These are phyloP conservation scores for Rhingia campestris DNA, from an alignment of 2,888 invertebrate species.

Conservation along the genomic window DNA sequence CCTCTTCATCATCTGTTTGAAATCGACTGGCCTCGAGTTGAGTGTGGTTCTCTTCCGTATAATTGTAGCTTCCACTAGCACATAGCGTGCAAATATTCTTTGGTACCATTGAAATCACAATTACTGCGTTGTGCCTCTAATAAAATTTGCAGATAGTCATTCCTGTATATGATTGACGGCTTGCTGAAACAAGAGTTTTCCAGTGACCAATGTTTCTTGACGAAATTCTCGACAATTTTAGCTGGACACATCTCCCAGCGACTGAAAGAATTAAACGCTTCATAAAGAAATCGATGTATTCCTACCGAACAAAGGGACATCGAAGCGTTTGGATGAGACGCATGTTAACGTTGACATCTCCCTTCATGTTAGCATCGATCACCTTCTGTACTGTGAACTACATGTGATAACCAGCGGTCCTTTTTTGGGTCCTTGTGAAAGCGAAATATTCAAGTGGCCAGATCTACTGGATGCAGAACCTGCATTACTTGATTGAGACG, in stretches of 20 bases:
- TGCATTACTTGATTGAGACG: constrained; percentile 84
- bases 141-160: constrained; percentile 79
- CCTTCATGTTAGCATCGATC: constrained; percentile 73
- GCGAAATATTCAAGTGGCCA: constrained; percentile 85
- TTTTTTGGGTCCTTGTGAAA: constrained; percentile 79
- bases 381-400: constrained; percentile 76
- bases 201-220: constrained; percentile 77
- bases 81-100: constrained; percentile 75
- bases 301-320: constrained; percentile 79
- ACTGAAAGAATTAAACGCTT: constrained; percentile 58
- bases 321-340: constrained; percentile 77
- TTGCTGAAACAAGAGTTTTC: constrained; percentile 43
- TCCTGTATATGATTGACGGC: constrained; percentile 72
- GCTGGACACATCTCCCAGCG: constrained; percentile 76
- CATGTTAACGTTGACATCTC: constrained; percentile 77
- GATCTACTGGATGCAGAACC: constrained; percentile 84
- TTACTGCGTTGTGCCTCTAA: constrained; percentile 78
- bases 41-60: too few relatives aligned
- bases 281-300: constrained; percentile 79
- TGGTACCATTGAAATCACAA: constrained; percentile 77
- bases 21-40: constrained; percentile 55
- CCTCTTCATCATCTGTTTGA: constrained; percentile 75
- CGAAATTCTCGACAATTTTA: constrained; percentile 78
- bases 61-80: background rate
- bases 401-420: constrained; percentile 78